Conservation (phyloP, 2,888 invertebrate species). For the Polymixis flavicincta region DNA sequence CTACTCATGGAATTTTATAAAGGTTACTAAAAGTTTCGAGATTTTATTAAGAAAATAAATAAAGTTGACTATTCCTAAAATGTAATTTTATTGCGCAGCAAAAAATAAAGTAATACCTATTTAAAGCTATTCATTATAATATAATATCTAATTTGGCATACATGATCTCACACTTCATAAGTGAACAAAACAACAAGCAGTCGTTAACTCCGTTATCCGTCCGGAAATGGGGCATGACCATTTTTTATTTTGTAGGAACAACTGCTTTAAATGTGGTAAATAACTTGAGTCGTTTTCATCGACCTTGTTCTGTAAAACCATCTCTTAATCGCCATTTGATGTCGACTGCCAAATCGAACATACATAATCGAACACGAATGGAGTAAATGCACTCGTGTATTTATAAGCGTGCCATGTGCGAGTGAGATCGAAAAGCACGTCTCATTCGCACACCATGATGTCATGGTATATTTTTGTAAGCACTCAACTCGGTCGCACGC, state of each 20-base stretch:
- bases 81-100: conserved; percentile 35
- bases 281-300: conserved; percentile 54
- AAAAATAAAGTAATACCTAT: conserved; percentile 58
- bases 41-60: neutral
- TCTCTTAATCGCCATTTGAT: conserved; percentile 63
- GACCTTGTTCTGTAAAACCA: conserved; percentile 62
- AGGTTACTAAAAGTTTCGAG: neutral
- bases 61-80: conserved; percentile 8
- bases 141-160: conserved; percentile 73
- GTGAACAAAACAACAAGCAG: conserved; percentile 71
- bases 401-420: conserved; percentile 79
- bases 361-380: conserved; percentile 79
- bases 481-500: conserved; percentile 83
- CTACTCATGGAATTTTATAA: neutral
- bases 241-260: conserved; percentile 60
- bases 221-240: conserved; percentile 77
- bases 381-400: conserved; percentile 85
- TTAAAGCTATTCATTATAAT: conserved; percentile 68
- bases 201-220: conserved; percentile 75
- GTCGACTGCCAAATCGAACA: conserved; percentile 70
- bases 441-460: conserved; percentile 88
- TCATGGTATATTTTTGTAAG: conserved; percentile 89
- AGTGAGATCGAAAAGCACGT: conserved; percentile 69
- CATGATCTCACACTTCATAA: conserved; percentile 75
- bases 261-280: conserved; percentile 42